A percentile compares a stretch with the other conserved stretches of the same genome.
Conservation (phyloP, 2,113 vertebrate species). For the Corvus cornix region DNA sequence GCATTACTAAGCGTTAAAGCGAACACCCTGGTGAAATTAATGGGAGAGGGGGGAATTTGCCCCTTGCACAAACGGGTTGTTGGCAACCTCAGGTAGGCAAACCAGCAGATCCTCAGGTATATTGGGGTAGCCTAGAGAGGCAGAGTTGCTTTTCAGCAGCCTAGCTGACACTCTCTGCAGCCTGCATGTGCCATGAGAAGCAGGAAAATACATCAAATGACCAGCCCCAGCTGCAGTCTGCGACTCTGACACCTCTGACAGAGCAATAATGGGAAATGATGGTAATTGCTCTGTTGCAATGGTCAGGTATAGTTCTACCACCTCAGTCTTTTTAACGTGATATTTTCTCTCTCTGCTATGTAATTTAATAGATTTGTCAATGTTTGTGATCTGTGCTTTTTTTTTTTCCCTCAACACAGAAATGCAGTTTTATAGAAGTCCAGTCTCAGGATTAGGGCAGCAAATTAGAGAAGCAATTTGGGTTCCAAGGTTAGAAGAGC, state of each 20-base stretch:
- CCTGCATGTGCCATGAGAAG: not conserved
- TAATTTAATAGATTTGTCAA: constrained; percentile 5
- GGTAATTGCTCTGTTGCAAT: not conserved
- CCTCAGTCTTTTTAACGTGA: not conserved
- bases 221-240: not conserved
- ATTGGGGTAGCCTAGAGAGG: not conserved
- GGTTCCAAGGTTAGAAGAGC: not conserved
- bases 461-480: not conserved
- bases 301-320: not conserved
- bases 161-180: not conserved
- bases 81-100: not conserved
- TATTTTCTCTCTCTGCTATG: not conserved
- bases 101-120: not conserved
- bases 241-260: not conserved
- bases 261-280: not conserved
- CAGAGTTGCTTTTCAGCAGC: not conserved
- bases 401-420: not conserved
- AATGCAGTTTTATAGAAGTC: not conserved
- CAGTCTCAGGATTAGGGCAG: not conserved
- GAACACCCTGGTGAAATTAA: not conserved
- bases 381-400: not conserved
- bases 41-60: not conserved
- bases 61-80: not conserved
- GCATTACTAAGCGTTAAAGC: constrained; percentile 2
- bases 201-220: constrained; percentile 4